phyloP scores from a whole-genome alignment of 1,140 invertebrate species.

The Tetramorium parvispinum region DNA sequence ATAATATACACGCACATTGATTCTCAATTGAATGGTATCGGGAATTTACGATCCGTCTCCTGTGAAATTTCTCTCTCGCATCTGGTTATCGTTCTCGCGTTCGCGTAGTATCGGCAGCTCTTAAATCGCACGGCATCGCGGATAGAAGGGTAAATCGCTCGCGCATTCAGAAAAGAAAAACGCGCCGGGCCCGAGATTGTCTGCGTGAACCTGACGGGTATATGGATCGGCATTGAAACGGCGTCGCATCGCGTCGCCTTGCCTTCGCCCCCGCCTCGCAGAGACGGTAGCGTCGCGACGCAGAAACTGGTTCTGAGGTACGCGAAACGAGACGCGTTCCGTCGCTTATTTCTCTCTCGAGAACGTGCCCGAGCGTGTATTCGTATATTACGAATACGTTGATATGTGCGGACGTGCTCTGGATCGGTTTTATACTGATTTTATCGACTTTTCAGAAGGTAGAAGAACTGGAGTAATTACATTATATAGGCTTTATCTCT shows the following conservation, averaged over 20 bases:
- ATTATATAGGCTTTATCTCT: not conserved
- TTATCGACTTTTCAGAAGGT: not conserved
- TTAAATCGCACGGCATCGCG: constrained; percentile 33
- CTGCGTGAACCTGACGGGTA: constrained; percentile 35
- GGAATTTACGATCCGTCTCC: constrained; percentile 27
- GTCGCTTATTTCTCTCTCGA: constrained; percentile 50
- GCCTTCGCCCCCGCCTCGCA: not conserved
- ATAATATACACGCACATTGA: constrained; percentile 49
- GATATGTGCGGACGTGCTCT: not conserved
- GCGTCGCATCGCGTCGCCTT: not conserved
- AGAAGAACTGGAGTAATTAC: not conserved
- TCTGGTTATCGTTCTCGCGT: constrained; percentile 41
- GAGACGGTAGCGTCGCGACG: not conserved
- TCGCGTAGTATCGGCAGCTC: constrained; percentile 34
- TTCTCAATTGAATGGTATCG: constrained; percentile 41
- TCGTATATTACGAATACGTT: constrained; percentile 11
- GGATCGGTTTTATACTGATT: not conserved
- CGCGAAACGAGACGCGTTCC: constrained; percentile 33
- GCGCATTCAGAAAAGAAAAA: constrained; percentile 44
- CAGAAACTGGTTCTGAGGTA: constrained; percentile 18
- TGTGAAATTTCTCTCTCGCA: constrained; percentile 44
- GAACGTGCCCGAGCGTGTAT: constrained; percentile 2
- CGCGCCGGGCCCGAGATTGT: constrained; percentile 35
- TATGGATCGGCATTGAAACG: constrained; percentile 39
- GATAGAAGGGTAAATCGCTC: constrained; percentile 50